Evolutionary conservation across 2,888 invertebrate genomes (phyloP).

Genomic region (Quadriops clusia): DNA sequence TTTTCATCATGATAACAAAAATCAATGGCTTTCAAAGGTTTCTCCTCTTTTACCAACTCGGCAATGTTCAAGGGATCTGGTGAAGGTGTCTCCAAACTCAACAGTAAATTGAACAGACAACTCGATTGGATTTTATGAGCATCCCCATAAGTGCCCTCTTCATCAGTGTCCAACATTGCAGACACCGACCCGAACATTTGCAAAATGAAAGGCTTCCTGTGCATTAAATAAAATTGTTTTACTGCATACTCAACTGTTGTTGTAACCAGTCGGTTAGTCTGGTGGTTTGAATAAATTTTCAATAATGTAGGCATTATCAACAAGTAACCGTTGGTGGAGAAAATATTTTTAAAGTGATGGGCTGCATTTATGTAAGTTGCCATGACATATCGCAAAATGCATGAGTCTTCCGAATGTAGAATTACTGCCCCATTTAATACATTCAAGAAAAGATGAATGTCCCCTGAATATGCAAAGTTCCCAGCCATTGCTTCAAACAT

Average conservation of each 20-base stretch:
- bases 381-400: constrained; percentile 89
- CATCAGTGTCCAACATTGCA: constrained; percentile 86
- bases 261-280: constrained; percentile 89
- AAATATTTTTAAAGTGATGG: constrained; percentile 96
- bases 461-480: constrained; percentile 92
- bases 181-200: constrained; percentile 99
- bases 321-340: constrained; percentile 94
- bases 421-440: constrained; percentile 94
- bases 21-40: constrained; percentile 87
- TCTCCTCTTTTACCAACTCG: constrained; percentile 81
- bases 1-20: constrained; percentile 98
- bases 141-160: constrained; percentile 76
- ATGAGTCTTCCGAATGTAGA: constrained; percentile 92
- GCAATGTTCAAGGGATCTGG: constrained; percentile 90
- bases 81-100: constrained; percentile 88
- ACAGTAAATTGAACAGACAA: constrained; percentile 79
- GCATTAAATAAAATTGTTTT: constrained; percentile 95
- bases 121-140: constrained; percentile 89
- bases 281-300: constrained; percentile 94
- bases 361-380: constrained; percentile 97
- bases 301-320: constrained; percentile 95
- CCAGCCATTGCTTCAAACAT: constrained; percentile 99
- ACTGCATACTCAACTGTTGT: constrained; percentile 96
- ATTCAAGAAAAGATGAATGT: constrained; percentile 94
- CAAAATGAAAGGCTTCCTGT: constrained; percentile 93